Evolutionary conservation across 2,797 vertebrate species (phyloP), one percentile per base, ranked within the genome.

Genomic region (Malurus leucopterus): DNA sequence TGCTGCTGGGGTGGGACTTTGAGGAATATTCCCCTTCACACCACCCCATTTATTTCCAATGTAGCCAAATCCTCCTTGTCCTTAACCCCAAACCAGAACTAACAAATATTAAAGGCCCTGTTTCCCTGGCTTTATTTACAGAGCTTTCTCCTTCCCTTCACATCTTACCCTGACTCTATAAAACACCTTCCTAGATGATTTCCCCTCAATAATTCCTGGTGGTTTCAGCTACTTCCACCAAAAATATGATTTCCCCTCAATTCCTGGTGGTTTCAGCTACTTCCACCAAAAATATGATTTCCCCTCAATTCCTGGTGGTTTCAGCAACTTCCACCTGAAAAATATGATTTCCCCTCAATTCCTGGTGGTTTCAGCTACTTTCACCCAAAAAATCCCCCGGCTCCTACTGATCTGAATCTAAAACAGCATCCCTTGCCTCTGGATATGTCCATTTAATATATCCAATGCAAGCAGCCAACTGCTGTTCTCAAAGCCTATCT

Each of bases 401-500:
- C 92, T 92, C 89, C 91, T 84, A 91, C 93, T 32, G 85, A 85
- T 95, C 24, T 47, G 46, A 94, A 93, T 93, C 95, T 93, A 72
- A 90, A 87, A 21, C 89, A 93, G 81, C 94, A 86, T 92, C 86
- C 32, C 92, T 91, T 92, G 83, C 91, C 94, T 95, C 95, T 89
- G 92, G 95, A 96, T 95, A 93, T 96, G 94, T 94, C 96, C 96
- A 95, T 96, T 97, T 97, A 96, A 96, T 96, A 96, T 87, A 94
- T 88, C 95, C 94, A 86, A 68, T 78, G 93, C 94, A 90, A 93
- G 94, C 96, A 95, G 96, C 94, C 96, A 95, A 96, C 96, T 96
- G 95, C 96, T 96, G 95, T 89, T 97, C 96, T 96, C 97, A 97
- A 97, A 95, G 96, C 95, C 91, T 68, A 94, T 96, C 96, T 97